Evolutionary conservation across 2,888 invertebrate species (phyloP), one percentile per base, ranked within the genome.

Genomic region (Blastobasis adustella): DNA sequence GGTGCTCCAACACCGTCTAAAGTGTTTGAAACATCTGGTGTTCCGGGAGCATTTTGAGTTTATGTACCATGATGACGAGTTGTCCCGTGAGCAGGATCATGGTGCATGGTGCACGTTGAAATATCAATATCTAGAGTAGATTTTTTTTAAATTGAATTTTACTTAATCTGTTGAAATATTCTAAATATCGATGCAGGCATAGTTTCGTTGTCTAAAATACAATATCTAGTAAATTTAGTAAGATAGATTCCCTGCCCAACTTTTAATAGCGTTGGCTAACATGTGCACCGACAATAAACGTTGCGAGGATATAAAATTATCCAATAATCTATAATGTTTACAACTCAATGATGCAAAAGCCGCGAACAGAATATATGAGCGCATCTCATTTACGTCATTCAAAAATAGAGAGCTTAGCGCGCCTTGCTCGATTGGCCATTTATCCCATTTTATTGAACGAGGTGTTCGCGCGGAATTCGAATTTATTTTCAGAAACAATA

Each of bases 401-500:
- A 47, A 5, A 49, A 48, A 52, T 6, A 45, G 23, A 23, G 23
- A 23, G 23, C 23, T 23, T 23, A 2, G 23, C 23, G 23, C 23
- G 23, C 36, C 10, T 10, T 23, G 5, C 36, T 23, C 45, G 36
- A 45, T 6, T 45, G 36, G 6, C 45, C 5, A 45, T 45, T 4
- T 45, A 10, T 45, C 45, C 36, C 45, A 23, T 23, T 45, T 45
- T 45, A 45, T 45, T 45, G 36, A 4, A 23, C 7, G 5, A 46
- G 46, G n/a, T 46, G 46, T 44, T 1, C 37, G 45, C 36, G 36
- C 45, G 45, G 8, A 41, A 41, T 41, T 41, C 51, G 62, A 63
- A 65, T 72, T 70, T 76, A 76, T 77, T 75, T 73, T 61, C 54
- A 64, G 64, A 66, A 23, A 60, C 67, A 69, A 79, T 77, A 78